Evolutionary conservation across 2,113 vertebrate species (phyloP).

Genomic region (Ammodytes marinus): DNA sequence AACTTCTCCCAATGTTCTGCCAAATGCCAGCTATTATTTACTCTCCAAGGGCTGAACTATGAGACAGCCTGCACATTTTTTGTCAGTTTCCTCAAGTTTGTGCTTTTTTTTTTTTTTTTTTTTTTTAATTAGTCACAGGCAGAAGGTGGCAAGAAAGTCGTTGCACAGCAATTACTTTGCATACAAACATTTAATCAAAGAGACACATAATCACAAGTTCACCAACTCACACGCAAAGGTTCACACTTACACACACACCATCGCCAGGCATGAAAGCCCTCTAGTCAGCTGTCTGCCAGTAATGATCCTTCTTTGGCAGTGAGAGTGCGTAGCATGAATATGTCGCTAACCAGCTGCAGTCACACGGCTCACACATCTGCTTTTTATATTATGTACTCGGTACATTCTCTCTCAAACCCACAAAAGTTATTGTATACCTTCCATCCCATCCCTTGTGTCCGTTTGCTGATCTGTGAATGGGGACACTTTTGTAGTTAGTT

Average conservation of each 20-base stretch:
- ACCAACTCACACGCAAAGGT: slow-evolving; percentile 19
- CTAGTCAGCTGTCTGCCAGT: slow-evolving; percentile 72
- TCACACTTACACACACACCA: slow-evolving; percentile 9
- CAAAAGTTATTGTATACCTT: slow-evolving; percentile 67
- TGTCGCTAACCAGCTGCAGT: slow-evolving; percentile 83
- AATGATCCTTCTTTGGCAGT: slow-evolving; percentile 76
- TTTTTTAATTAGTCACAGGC: slow-evolving; percentile 63
- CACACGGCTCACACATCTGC: slow-evolving; percentile 82
- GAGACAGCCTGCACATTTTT: slow-evolving; percentile 51
- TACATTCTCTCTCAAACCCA: slow-evolving; percentile 67
- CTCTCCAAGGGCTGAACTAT: slow-evolving; percentile 55
- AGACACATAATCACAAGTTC: slow-evolving; percentile 29
- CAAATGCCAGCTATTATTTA: slow-evolving; percentile 74
- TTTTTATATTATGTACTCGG: slow-evolving; percentile 85
- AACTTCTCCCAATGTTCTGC: slow-evolving; percentile 68
- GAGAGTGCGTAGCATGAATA: slow-evolving; percentile 70
- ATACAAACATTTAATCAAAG: slow-evolving; percentile 52
- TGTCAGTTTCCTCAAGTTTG: slow-evolving; percentile 36
- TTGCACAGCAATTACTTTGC: slow-evolving; percentile 15
- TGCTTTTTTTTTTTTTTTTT: slow-evolving; percentile 27
- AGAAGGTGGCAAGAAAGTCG: slow-evolving; percentile 49
- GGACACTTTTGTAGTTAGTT: slow-evolving; percentile 30
- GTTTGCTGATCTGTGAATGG: slow-evolving; percentile 42
- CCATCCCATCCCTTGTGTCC: slow-evolving; percentile 50
- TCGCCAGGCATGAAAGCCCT: slow-evolving; percentile 63